Evolutionary conservation across 2,113 vertebrate species (phyloP).

Genomic region (Abramis brama): DNA sequence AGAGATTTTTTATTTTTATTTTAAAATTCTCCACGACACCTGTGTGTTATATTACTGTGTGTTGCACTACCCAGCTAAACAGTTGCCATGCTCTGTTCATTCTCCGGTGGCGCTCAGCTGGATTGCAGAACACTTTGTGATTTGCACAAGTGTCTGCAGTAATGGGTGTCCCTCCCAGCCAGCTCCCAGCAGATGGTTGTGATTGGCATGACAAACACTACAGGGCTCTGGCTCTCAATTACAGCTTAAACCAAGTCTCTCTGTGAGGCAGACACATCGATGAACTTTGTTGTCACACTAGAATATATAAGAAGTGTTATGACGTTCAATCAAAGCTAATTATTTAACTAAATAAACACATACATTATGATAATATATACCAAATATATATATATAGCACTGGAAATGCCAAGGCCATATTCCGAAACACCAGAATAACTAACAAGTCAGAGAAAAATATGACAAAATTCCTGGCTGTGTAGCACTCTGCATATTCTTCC

Average conservation of each 20-base stretch:
- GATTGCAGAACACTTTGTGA: constrained; percentile 59
- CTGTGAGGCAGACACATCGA: constrained; percentile 34
- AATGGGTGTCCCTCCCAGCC: constrained; percentile 59
- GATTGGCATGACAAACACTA: constrained; percentile 66
- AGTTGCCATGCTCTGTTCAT: constrained; percentile 5
- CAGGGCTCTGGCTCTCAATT: constrained; percentile 64
- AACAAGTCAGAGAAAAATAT: not conserved
- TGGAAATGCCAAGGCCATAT: not conserved
- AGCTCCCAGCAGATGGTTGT: constrained; percentile 59
- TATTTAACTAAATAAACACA: no score
- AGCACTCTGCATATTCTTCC: not conserved
- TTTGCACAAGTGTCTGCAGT: constrained; percentile 59
- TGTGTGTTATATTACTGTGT: constrained; percentile 14
- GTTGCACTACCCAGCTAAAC: constrained; percentile 16
- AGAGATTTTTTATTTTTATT: not conserved
- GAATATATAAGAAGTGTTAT: not conserved
- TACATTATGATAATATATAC: no score
- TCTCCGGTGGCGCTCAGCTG: constrained; percentile 43
- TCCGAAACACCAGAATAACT: not conserved
- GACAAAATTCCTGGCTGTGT: not conserved
- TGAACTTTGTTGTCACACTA: constrained; percentile 27
- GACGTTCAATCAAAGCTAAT: not conserved
- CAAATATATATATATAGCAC: not conserved
- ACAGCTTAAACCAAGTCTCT: constrained; percentile 57
- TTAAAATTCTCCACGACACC: not conserved